A percentile compares a stretch with the other conserved stretches of the same genome.
Conservation (phyloP, 2,797 vertebrate species). For the Hydrophis major region DNA sequence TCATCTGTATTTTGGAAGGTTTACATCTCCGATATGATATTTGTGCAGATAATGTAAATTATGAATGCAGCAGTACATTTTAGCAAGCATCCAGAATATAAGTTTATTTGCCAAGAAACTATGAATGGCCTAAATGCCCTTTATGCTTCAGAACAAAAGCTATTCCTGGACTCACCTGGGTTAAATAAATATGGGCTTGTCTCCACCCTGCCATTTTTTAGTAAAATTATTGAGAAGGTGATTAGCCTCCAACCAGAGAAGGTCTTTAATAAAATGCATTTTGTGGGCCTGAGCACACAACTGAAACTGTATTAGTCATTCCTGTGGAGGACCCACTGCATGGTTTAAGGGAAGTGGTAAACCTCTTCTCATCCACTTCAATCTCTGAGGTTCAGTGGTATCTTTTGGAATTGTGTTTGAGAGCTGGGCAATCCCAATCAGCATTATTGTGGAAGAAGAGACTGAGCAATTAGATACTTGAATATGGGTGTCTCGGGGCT, state of each 20-base stretch:
- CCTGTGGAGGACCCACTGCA: not conserved
- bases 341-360: not conserved
- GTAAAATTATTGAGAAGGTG: not conserved
- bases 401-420: not conserved
- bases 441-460: not conserved
- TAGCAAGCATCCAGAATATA: not conserved
- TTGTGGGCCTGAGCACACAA: not conserved
- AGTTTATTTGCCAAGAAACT: not conserved
- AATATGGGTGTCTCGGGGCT: not conserved
- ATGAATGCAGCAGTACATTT: not conserved
- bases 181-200: not conserved
- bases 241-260: not conserved
- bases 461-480: not conserved
- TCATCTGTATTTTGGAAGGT: not conserved
- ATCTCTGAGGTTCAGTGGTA: not conserved
- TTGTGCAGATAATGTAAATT: not conserved
- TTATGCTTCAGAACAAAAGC: not conserved
- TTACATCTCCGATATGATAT: not conserved
- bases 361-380: not conserved
- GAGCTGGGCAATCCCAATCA: not conserved
- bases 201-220: not conserved
- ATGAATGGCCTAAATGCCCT: not conserved
- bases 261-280: not conserved
- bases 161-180: not conserved
- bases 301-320: not conserved